Percentiles rank a stretch among this genome's conserved stretches.
These are phyloP conservation scores for Acrocephalus kingi DNA, from an alignment of 2,113 vertebrate genomes.

Conservation along the genomic window DNA sequence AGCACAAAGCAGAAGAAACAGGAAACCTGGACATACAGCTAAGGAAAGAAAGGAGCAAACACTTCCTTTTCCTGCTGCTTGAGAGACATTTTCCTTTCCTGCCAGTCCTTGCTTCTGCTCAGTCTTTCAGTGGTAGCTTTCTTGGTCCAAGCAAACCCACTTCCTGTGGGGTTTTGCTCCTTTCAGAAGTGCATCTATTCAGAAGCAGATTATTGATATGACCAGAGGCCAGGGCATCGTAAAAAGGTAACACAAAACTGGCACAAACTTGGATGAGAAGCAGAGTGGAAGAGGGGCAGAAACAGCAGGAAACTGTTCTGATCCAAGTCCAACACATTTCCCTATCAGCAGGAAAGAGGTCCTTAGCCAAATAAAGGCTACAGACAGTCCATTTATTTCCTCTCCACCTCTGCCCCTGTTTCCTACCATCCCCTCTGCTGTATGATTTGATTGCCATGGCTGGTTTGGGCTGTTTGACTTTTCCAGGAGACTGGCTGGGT, in stretches of 20 bases:
- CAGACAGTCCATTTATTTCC: background rate
- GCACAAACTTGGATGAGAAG: background rate
- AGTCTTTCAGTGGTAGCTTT: background rate
- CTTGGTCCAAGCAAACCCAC: background rate
- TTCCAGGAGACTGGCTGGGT: background rate
- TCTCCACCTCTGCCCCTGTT: background rate
- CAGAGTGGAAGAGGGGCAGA: background rate
- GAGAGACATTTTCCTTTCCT: background rate
- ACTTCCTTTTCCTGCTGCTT: background rate
- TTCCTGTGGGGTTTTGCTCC: background rate
- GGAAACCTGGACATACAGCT: background rate
- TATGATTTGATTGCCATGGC: too few relatives aligned
- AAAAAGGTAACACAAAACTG: background rate
- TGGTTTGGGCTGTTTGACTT: background rate
- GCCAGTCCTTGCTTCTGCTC: background rate
- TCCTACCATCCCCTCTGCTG: background rate
- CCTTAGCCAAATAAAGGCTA: background rate
- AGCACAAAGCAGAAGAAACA: background rate
- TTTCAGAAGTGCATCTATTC: background rate
- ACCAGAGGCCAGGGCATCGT: background rate
- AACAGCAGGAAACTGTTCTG: background rate
- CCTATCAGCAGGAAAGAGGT: background rate
- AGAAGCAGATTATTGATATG: background rate
- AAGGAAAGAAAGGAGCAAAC: background rate
- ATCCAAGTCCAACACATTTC: background rate